Evolutionary conservation across 53 echinoderm and acorn worm species (phyloP), one percentile per base, ranked within the genome.

Genomic region (Zoroaster sp.): DNA sequence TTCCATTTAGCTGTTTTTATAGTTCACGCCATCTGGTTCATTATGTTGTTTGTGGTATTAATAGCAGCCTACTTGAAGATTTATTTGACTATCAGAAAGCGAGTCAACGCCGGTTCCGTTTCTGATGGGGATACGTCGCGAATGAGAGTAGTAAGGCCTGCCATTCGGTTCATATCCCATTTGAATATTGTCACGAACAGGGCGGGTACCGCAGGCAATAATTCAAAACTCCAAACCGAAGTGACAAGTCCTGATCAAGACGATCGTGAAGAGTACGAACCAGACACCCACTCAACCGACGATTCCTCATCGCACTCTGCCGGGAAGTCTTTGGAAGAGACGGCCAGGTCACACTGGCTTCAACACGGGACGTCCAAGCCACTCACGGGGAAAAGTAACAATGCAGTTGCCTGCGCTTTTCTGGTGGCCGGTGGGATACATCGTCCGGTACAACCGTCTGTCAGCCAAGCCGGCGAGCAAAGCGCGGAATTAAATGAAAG

Each of bases 121-220:
- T 18, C 71, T 3, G n/a, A 85, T 3, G 70, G 66, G 0, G 85
- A 49, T 18, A 13, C 40, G 49, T 46, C 85, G 0, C 69, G 43
- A 18, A 85, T 85, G 85, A 39, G 85, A 17, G 69, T 70, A 6
- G 71, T 85, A 3, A 69, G 85, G 10, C 69, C 85, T 1, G 85
- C 44, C 10, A 85, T 85, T 23, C 85, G 85, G 17, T 85, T 85
- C 37, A 85, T 85, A 28, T 85, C 85, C 4, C 85, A 85, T 51
- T 18, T 85, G 37, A 71, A 69, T 9, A 70, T 71, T 1, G 52
- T 37, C 33, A 51, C 85, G 0, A 71, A 71, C 85, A 30, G 39
- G 69, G 23, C 34, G 7, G 85, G 85, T 10, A 66, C 70, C 34
- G 52, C 37, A 11, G 37, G n/a, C 79, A n/a, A 20, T 4, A 33